Percentiles rank a stretch among this genome's conserved stretches.
phyloP scores from a whole-genome alignment of 2,797 vertebrate genomes.

The Mareca strepera region DNA sequence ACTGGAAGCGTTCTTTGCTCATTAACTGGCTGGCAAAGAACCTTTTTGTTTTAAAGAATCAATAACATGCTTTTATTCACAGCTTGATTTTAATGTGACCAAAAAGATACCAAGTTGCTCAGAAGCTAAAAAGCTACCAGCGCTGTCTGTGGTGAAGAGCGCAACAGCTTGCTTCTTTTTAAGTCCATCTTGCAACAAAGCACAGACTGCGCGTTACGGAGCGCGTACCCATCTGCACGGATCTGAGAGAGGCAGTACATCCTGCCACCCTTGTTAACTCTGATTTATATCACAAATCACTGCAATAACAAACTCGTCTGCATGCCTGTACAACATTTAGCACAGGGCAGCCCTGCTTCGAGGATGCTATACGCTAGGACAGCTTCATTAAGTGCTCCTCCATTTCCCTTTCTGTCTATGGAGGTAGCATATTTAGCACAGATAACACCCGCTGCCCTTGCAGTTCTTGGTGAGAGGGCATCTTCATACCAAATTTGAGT shows the following conservation, averaged over 20 bases:
- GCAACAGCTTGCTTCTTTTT: background rate
- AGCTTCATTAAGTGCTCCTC: background rate
- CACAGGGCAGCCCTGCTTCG: rapidly evolving
- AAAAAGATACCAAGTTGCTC: background rate
- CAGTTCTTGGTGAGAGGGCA: background rate
- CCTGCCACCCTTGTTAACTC: background rate
- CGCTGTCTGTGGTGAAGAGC: background rate
- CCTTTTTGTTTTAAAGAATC: background rate
- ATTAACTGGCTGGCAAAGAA: background rate
- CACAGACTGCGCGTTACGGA: background rate
- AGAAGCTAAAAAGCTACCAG: background rate
- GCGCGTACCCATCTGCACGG: background rate
- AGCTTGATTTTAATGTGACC: background rate
- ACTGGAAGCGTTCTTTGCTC: background rate
- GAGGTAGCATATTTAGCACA: background rate
- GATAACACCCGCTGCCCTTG: background rate
- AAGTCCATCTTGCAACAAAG: background rate
- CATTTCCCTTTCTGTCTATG: background rate
- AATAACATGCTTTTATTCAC: conserved; percentile 13
- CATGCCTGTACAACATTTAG: rapidly evolving
- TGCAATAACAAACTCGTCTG: background rate
- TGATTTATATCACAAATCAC: background rate
- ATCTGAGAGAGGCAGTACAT: background rate
- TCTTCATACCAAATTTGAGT: background rate
- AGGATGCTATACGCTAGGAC: rapidly evolving